A percentile compares a stretch with the other conserved stretches of the same genome.
phyloP scores from a whole-genome alignment of 2,797 vertebrate species.

The Sylvia borin region DNA sequence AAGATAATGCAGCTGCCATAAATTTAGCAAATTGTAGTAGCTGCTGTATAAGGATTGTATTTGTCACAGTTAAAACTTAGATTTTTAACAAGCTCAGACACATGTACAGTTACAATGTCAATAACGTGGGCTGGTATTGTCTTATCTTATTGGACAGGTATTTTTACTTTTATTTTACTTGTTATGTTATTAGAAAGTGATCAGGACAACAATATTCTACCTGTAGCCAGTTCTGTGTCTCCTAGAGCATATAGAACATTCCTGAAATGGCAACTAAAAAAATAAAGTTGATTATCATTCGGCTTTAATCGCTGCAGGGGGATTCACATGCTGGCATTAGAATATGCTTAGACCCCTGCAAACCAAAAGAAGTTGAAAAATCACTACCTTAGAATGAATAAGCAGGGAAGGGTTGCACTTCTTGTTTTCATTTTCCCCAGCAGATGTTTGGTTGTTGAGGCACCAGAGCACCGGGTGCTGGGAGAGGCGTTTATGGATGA shows the following conservation, averaged over 20 bases:
- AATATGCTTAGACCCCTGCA: background rate
- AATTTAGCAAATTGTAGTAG: background rate
- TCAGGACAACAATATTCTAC: background rate
- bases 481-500: background rate
- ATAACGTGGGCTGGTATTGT: background rate
- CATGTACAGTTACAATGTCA: background rate
- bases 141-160: background rate
- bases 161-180: background rate
- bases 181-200: background rate
- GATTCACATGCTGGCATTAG: background rate
- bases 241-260: background rate
- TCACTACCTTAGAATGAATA: background rate
- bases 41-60: background rate
- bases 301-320: background rate
- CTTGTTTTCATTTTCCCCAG: background rate
- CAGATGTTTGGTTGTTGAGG: slow-evolving; percentile 28
- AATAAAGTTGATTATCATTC: background rate
- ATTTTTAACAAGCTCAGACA: background rate
- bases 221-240: background rate
- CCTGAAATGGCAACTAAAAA: background rate
- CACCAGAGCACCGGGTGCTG: background rate
- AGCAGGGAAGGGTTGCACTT: background rate
- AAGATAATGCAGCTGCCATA: background rate
- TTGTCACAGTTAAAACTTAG: background rate
- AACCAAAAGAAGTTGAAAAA: background rate